Evolutionary conservation across 23 tunicate genomes (phyloP), one percentile per base, ranked within the genome.

Genomic region (Ascidia mentula): DNA sequence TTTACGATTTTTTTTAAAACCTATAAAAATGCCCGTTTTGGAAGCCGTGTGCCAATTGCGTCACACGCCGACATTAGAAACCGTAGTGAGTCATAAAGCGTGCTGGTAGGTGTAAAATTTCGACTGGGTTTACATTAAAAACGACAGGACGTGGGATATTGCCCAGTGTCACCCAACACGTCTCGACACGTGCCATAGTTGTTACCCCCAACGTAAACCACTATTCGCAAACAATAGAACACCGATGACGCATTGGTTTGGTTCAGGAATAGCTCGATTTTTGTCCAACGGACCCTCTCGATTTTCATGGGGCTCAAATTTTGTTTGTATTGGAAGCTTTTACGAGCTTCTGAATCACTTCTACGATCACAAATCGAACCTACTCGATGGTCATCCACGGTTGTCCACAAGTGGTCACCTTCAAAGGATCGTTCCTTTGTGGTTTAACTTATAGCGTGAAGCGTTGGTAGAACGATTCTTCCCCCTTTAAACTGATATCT

Each of bases 151-250:
- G n/a, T n/a, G n/a, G 28, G 65, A 53, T 53, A 53, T 53, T 20
- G 65, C n/a, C n/a, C n/a, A n/a, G n/a, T n/a, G n/a, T n/a, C n/a
- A n/a, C n/a, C n/a, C n/a, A 53, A 53, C 65, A 53, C 65, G 24
- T 26, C 24, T 28, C 24, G 65, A 20, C 65, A 28, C 65, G 65
- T 53, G 65, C 65, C 24, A 28, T 26, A 53, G 28, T 53, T 28
- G 28, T 53, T 53, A n/a, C 13, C 65, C 65, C 28, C 13, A 53
- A 53, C 65, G 65, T 53, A 53, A 53, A 53, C 65, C 65, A 53
- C 1, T 28, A 5, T 28, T 20, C 7, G 24, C 13, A 3, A 28
- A 53, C 65, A 53, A 53, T 20, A 9, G 65, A 26, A 26, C 65
- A 20, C 12, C 28, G 65, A 53, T 53, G 65, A 53, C 65, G 65